These are phyloP conservation scores for Sicus ferrugineus DNA, from an alignment of 2,888 invertebrate genomes.

Conservation along the genomic window DNA sequence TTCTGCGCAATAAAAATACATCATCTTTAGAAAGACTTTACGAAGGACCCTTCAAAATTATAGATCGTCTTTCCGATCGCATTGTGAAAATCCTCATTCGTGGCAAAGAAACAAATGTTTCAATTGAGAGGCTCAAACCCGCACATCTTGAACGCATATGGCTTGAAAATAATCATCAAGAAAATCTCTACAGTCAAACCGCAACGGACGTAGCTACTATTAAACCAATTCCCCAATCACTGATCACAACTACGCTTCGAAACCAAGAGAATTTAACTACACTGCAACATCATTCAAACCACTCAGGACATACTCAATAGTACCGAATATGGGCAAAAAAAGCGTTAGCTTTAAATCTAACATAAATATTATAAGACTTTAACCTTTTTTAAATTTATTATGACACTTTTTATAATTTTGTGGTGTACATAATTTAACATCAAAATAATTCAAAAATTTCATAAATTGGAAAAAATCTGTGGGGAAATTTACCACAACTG, in stretches of 20 bases:
- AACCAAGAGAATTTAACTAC: neutral
- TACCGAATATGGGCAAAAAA: neutral
- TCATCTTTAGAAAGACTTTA: slow-evolving; percentile 32
- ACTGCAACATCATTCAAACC: neutral
- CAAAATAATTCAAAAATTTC: neutral
- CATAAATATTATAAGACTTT: too few species aligned
- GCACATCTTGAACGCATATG: slow-evolving; percentile 28
- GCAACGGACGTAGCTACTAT: neutral
- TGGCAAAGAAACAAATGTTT: slow-evolving; percentile 21
- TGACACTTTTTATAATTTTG: neutral
- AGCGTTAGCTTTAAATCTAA: neutral
- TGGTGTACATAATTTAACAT: neutral
- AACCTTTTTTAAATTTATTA: neutral
- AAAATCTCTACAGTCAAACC: neutral
- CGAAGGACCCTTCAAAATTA: slow-evolving; percentile 29
- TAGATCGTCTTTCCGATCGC: slow-evolving; percentile 26
- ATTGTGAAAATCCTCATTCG: slow-evolving; percentile 30
- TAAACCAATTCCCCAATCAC: neutral
- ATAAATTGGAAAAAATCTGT: too few species aligned
- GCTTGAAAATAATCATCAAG: slow-evolving; percentile 17
- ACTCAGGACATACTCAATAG: too few species aligned
- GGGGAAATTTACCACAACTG: neutral
- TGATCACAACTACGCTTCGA: too few species aligned
- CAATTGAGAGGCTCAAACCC: slow-evolving; percentile 31
- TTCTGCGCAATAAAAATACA: slow-evolving; percentile 18